Percentiles rank a stretch among this genome's conserved stretches.
These are phyloP conservation scores for Ochropleura leucogaster DNA, from an alignment of 2,888 invertebrate species.

Conservation along the genomic window DNA sequence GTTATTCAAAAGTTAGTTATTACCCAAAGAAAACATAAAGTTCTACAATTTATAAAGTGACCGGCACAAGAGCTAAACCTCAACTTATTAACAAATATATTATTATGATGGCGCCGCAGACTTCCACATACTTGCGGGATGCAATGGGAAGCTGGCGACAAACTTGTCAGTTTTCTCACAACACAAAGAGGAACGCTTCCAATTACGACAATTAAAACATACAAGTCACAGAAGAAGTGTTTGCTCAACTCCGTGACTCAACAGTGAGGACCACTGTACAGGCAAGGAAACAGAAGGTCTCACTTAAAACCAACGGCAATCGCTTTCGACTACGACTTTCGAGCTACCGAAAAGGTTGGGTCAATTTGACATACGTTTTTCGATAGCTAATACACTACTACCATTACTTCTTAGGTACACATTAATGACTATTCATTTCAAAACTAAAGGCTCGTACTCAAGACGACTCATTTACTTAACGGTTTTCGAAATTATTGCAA, in stretches of 20 bases:
- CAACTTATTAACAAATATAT: constrained; percentile 12
- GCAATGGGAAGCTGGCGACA: constrained; percentile 2
- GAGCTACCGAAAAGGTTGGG: neutral
- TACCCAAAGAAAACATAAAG: neutral
- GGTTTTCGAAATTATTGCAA: neutral
- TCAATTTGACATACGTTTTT: neutral
- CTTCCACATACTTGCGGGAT: neutral
- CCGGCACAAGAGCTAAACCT: neutral
- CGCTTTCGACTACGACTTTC: neutral
- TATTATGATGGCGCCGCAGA: neutral
- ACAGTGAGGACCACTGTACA: neutral
- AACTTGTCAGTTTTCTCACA: constrained; percentile 6
- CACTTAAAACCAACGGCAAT: neutral
- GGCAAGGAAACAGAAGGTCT: neutral
- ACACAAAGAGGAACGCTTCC: constrained; percentile 28
- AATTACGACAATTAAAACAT: constrained; percentile 45
- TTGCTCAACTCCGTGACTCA: constrained; percentile 30
- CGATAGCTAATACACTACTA: no score
- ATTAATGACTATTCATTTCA: neutral
- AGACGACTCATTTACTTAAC: no score
- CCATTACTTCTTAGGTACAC: no score
- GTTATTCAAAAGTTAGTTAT: neutral
- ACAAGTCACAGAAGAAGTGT: constrained; percentile 35
- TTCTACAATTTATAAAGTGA: neutral
- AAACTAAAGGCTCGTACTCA: neutral